These are phyloP conservation scores for Leuciscus waleckii DNA, from an alignment of 2,797 vertebrate species.

Conservation along the genomic window DNA sequence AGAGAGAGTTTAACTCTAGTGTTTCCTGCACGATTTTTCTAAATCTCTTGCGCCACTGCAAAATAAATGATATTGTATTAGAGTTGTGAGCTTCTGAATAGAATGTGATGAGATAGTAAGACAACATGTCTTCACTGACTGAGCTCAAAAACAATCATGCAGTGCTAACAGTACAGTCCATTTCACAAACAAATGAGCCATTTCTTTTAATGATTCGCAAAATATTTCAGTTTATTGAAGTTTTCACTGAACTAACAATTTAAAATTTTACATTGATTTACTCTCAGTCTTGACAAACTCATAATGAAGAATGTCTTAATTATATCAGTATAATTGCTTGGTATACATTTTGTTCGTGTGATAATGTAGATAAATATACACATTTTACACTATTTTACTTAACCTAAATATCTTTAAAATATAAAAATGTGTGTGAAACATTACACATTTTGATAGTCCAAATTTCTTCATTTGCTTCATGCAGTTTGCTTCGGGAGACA, in stretches of 20 bases:
- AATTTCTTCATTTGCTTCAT: neutral
- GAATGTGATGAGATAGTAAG: conserved; percentile 12
- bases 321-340: neutral
- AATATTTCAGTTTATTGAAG: neutral
- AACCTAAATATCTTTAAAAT: neutral
- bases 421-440: neutral
- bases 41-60: neutral
- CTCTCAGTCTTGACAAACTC: neutral
- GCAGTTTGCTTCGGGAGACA: neutral
- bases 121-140: conserved; percentile 7
- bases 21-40: conserved; percentile 6
- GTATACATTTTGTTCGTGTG: neutral
- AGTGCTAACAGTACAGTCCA: neutral
- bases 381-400: neutral
- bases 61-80: neutral
- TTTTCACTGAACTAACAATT: neutral
- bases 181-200: conserved; percentile 24
- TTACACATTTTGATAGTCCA: neutral
- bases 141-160: conserved; percentile 25
- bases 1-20: neutral
- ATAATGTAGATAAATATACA: neutral
- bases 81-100: conserved; percentile 7
- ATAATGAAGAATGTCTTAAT: neutral
- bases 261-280: neutral
- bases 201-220: neutral